These are phyloP conservation scores for Hedya salicella DNA, from an alignment of 2,888 invertebrate genomes.

Conservation along the genomic window DNA sequence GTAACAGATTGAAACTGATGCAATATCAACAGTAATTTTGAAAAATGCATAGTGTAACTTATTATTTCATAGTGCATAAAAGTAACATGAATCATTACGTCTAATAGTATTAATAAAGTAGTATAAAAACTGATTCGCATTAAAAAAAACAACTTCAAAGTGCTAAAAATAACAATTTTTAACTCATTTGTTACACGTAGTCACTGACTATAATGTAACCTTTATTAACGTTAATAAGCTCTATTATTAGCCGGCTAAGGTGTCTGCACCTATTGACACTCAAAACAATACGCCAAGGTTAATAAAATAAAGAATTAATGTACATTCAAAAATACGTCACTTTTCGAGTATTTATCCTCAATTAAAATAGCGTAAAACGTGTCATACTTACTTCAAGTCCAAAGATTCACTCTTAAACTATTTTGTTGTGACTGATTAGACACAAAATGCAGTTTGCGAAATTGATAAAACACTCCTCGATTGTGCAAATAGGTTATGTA, in stretches of 20 bases:
- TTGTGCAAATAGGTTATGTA: conserved; percentile 45
- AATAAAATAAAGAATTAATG: conserved; percentile 22
- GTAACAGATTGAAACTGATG: conserved; percentile 2
- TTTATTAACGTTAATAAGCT: conserved; percentile 20
- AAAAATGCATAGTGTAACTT: background rate
- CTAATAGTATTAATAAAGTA: background rate
- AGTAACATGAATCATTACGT: background rate
- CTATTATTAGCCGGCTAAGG: conserved; percentile 26
- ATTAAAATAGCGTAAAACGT: background rate
- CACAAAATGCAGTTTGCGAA: conserved; percentile 8
- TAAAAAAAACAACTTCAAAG: background rate
- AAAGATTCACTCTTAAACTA: conserved; percentile 7
- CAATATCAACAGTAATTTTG: background rate
- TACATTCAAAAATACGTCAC: conserved; percentile 2
- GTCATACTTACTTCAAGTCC: conserved; percentile 19
- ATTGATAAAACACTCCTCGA: conserved; percentile 25
- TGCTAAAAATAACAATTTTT: background rate
- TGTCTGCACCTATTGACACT: conserved; percentile 1
- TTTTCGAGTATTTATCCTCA: background rate
- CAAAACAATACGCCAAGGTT: conserved; percentile 34
- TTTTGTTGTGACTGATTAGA: conserved; percentile 32
- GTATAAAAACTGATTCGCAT: background rate
- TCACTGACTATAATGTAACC: background rate
- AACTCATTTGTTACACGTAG: background rate
- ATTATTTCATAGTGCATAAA: background rate